Evolutionary conservation across 2,888 invertebrate species (phyloP).

Genomic region (Lithophane socia): DNA sequence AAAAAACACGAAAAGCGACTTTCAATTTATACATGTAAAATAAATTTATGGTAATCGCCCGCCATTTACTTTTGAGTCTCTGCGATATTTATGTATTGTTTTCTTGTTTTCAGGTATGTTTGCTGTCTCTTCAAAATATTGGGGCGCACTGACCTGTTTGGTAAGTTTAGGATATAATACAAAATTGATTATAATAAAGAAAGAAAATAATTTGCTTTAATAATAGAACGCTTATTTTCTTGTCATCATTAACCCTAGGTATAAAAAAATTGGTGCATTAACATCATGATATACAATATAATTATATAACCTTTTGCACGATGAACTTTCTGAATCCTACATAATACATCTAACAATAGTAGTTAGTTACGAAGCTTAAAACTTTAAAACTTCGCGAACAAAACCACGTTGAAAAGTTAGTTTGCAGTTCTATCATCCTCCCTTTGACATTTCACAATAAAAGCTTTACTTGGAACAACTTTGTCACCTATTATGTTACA

Average conservation of each 20-base stretch:
- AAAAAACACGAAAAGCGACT: too few species aligned
- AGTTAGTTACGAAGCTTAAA: conserved; percentile 23
- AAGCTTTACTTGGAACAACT: conserved; percentile 26
- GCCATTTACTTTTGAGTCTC: background rate
- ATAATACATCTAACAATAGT: conserved; percentile 11
- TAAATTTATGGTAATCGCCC: too few species aligned
- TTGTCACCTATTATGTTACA: conserved; percentile 32
- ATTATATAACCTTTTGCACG: too few species aligned
- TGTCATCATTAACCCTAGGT: background rate
- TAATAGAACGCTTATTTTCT: background rate
- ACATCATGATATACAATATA: background rate
- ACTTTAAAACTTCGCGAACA: conserved; percentile 31
- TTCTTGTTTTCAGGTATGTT: conserved; percentile 53
- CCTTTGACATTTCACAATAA: conserved; percentile 38
- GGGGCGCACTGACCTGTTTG: background rate
- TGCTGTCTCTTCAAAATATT: background rate
- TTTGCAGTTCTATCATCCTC: conserved; percentile 7
- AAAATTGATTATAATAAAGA: background rate
- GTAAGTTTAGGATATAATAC: conserved; percentile 11
- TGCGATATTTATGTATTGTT: background rate
- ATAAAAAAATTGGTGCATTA: too few species aligned
- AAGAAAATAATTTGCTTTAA: background rate
- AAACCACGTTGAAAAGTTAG: conserved; percentile 43
- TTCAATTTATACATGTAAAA: too few species aligned
- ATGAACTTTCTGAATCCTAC: conserved; percentile 7